Percentiles rank a stretch among this genome's conserved stretches.
phyloP scores from a whole-genome alignment of 23 tunicate genomes.

The Pegea sp. region DNA sequence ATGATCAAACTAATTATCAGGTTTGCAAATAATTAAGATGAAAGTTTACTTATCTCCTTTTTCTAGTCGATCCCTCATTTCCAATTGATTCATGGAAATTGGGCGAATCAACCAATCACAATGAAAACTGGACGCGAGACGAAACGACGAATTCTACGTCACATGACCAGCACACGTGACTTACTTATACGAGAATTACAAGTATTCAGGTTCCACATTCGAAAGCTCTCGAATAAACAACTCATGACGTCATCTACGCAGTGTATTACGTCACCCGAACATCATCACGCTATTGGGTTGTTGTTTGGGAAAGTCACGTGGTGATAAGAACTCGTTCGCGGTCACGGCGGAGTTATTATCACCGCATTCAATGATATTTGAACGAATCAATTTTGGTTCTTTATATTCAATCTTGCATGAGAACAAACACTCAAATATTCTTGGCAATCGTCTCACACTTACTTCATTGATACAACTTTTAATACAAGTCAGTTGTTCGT shows the following conservation, averaged over 20 bases:
- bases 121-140: conserved; percentile 5
- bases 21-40: not conserved
- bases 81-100: conserved; percentile 8
- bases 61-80: conserved; percentile 20
- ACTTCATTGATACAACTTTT: not conserved
- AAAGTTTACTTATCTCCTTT: not conserved
- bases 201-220: conserved; percentile 10
- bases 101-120: conserved; percentile 22
- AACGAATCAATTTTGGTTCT: conserved; percentile 27
- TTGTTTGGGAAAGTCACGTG: not conserved
- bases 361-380: conserved; percentile 39
- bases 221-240: too few relatives aligned
- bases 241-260: too few relatives aligned
- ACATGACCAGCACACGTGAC: conserved; percentile 8
- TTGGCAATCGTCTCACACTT: not conserved
- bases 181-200: conserved; percentile 20
- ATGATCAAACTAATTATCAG: not conserved
- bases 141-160: conserved; percentile 5
- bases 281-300: not conserved
- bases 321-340: not conserved
- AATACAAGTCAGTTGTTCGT: not conserved
- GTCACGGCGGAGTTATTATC: not conserved
- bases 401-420: conserved; percentile 23
- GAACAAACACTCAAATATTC: conserved; percentile 4
- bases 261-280: conserved; percentile 1